phyloP scores from a whole-genome alignment of 2,888 invertebrate genomes.

The Acronicta psi region DNA sequence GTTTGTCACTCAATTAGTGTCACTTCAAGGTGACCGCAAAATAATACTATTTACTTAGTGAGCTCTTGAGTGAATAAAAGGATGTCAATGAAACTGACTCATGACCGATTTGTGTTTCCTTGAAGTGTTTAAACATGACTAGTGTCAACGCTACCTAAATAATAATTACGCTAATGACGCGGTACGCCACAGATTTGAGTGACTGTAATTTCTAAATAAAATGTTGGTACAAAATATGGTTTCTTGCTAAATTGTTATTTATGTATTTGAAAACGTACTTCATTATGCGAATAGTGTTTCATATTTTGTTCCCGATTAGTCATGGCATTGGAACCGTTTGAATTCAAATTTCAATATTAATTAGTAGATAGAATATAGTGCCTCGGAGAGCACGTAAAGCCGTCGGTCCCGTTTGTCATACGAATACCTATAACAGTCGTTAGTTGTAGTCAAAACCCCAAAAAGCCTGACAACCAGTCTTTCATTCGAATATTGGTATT shows the following conservation, averaged over 20 bases:
- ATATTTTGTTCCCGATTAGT: too few species aligned
- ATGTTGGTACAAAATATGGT: neutral
- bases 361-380: too few species aligned
- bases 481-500: too few species aligned
- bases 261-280: constrained; percentile 11
- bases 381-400: too few species aligned
- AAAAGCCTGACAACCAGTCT: too few species aligned
- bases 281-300: neutral
- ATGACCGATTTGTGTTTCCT: constrained; percentile 30
- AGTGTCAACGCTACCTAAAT: constrained; percentile 13
- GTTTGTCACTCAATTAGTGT: constrained; percentile 17
- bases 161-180: constrained; percentile 19
- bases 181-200: constrained; percentile 20
- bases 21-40: constrained; percentile 10
- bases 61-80: neutral
- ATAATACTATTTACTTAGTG: constrained; percentile 1
- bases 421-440: too few species aligned
- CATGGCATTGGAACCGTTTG: too few species aligned
- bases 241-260: constrained; percentile 2
- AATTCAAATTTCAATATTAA: too few species aligned
- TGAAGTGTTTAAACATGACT: constrained; percentile 30
- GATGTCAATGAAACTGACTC: constrained; percentile 8
- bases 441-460: too few species aligned
- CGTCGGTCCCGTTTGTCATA: too few species aligned
- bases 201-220: constrained; percentile 12